phyloP scores from a whole-genome alignment of 2,113 vertebrate species.

The Symphodus melops region DNA sequence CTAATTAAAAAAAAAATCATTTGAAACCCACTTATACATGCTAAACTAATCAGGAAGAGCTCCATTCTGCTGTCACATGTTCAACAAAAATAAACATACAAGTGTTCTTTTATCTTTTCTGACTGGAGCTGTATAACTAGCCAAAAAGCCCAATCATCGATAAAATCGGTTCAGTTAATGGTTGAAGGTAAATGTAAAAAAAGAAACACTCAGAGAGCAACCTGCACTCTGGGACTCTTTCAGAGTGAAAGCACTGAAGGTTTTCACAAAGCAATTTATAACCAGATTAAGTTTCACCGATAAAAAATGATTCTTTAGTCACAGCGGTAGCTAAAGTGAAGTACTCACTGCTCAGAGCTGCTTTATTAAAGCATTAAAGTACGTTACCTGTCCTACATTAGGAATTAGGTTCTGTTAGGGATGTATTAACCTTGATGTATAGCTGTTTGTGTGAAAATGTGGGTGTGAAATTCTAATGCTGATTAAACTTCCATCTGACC shows the following conservation, averaged over 20 bases:
- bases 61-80: neutral
- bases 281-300: slow-evolving; percentile 74
- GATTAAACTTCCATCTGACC: slow-evolving; percentile 16
- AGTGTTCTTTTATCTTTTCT: neutral
- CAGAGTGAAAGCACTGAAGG: slow-evolving; percentile 46
- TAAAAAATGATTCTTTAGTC: slow-evolving; percentile 73
- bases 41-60: neutral
- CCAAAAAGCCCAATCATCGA: neutral
- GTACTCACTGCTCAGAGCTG: slow-evolving; percentile 54
- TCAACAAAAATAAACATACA: neutral
- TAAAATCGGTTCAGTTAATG: neutral
- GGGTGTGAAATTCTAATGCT: neutral
- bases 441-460: slow-evolving; percentile 8
- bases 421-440: slow-evolving; percentile 71
- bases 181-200: slow-evolving; percentile 2
- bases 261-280: slow-evolving; percentile 72
- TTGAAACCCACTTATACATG: neutral
- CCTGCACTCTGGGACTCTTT: slow-evolving; percentile 22
- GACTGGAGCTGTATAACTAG: neutral
- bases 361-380: slow-evolving; percentile 75
- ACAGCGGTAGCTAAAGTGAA: slow-evolving; percentile 62
- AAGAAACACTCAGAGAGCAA: neutral
- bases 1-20: too few species aligned
- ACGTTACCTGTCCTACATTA: slow-evolving; percentile 61
- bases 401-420: slow-evolving; percentile 66